Percentiles rank a stretch among this genome's conserved stretches.
These are phyloP conservation scores for Paedocypris micromegethes DNA, from an alignment of 2,797 vertebrate genomes.

Conservation along the genomic window DNA sequence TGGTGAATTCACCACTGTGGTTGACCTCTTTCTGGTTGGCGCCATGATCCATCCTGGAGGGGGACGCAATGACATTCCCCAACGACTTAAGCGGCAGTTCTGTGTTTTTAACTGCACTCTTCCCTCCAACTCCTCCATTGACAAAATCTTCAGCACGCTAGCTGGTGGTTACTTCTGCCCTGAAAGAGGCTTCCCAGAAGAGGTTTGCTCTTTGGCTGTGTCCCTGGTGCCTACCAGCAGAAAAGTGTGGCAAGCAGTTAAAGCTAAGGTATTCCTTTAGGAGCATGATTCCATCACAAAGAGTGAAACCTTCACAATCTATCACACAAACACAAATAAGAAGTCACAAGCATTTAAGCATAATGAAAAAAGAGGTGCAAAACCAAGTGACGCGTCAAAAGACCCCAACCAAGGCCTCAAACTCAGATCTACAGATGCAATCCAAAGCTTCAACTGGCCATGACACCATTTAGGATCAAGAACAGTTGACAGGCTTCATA, in stretches of 20 bases:
- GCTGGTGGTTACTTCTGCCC: constrained; percentile 77
- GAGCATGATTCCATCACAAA: neutral
- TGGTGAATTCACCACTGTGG: constrained; percentile 75
- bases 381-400: too few relatives aligned
- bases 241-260: constrained; percentile 76
- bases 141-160: constrained; percentile 76
- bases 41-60: constrained; percentile 85
- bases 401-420: too few relatives aligned
- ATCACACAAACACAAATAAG: too few relatives aligned
- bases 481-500: too few relatives aligned
- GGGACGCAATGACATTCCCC: constrained; percentile 79
- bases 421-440: too few relatives aligned
- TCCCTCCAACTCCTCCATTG: constrained; percentile 78
- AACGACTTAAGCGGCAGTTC: constrained; percentile 81
- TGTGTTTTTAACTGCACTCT: constrained; percentile 79
- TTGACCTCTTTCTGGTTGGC: constrained; percentile 72
- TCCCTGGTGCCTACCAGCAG: constrained; percentile 71
- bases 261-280: constrained; percentile 68
- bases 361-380: too few relatives aligned
- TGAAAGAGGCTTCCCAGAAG: constrained; percentile 63
- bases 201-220: constrained; percentile 65
- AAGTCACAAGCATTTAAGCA: too few relatives aligned
- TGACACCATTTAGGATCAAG: too few relatives aligned
- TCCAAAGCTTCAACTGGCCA: too few relatives aligned
- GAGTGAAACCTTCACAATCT: neutral